A percentile compares a stretch with the other conserved stretches of the same genome.
phyloP scores from a whole-genome alignment of 1,140 invertebrate genomes.

The Bilobella aurantiaca region DNA sequence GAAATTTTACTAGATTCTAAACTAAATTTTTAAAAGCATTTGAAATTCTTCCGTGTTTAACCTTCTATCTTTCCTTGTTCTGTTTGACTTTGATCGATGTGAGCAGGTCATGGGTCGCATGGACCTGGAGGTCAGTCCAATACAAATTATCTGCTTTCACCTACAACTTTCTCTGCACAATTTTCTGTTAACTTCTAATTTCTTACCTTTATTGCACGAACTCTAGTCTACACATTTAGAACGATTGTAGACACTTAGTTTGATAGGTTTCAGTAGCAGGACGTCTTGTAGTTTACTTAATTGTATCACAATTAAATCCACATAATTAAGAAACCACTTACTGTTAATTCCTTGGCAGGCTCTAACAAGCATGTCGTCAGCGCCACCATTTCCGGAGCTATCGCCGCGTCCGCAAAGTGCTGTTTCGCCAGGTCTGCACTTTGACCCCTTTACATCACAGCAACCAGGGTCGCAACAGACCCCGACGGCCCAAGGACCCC shows the following conservation, averaged over 20 bases:
- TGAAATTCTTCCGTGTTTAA: no score
- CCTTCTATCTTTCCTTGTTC: conserved; percentile 15
- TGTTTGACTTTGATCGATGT: conserved; percentile 15
- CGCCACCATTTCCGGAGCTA: conserved; percentile 33
- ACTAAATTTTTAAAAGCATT: no score
- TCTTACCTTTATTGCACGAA: no score
- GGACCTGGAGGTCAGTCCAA: conserved; percentile 58
- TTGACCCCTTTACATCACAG: not conserved
- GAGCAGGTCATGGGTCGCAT: conserved; percentile 75
- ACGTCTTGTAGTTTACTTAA: no score
- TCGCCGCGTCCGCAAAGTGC: not conserved
- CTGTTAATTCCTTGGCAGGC: conserved; percentile 41
- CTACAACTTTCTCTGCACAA: conserved; percentile 15
- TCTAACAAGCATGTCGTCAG: conserved; percentile 44
- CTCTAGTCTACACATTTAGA: no score
- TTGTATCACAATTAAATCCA: no score
- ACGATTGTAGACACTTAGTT: no score
- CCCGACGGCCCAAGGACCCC: not conserved
- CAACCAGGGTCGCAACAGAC: not conserved
- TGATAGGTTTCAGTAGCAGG: no score
- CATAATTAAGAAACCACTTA: not conserved
- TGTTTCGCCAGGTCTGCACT: not conserved
- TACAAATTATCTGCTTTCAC: not conserved
- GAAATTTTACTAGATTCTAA: no score
- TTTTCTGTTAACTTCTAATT: conserved; percentile 5